phyloP scores from a whole-genome alignment of 1,140 invertebrate species.

The Magallana ariakensis region DNA sequence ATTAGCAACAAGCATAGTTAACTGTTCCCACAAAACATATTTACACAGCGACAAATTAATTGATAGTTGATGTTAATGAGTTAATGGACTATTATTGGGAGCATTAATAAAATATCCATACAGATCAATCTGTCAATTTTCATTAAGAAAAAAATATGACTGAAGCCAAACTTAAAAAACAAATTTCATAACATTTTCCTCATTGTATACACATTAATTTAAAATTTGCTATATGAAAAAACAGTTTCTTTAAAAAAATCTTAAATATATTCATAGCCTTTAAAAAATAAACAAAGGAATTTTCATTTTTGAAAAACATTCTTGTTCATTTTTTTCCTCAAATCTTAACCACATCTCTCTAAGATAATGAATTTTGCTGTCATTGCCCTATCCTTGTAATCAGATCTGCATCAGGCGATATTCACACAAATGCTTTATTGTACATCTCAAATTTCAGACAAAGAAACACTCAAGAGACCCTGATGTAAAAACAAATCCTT shows the following conservation, averaged over 20 bases:
- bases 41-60: conserved; percentile 9
- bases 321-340: no score
- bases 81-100: not conserved
- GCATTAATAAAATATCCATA: not conserved
- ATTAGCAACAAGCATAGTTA: not conserved
- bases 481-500: conserved; percentile 36
- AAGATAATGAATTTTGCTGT: not conserved
- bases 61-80: not conserved
- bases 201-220: no score
- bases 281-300: no score
- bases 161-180: no score
- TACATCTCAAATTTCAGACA: conserved; percentile 32
- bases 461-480: conserved; percentile 15
- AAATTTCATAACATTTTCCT: no score
- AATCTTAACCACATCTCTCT: not conserved
- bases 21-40: conserved; percentile 8
- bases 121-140: conserved; percentile 14
- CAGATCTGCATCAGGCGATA: not conserved
- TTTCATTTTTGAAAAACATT: no score
- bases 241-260: no score
- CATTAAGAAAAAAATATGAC: not conserved
- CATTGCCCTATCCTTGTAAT: not conserved
- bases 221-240: no score
- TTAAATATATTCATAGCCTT: no score
- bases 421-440: conserved; percentile 32